Percentiles rank a stretch among this genome's conserved stretches.
Conservation (phyloP, 2,797 vertebrate genomes). For the Mycteria americana region DNA sequence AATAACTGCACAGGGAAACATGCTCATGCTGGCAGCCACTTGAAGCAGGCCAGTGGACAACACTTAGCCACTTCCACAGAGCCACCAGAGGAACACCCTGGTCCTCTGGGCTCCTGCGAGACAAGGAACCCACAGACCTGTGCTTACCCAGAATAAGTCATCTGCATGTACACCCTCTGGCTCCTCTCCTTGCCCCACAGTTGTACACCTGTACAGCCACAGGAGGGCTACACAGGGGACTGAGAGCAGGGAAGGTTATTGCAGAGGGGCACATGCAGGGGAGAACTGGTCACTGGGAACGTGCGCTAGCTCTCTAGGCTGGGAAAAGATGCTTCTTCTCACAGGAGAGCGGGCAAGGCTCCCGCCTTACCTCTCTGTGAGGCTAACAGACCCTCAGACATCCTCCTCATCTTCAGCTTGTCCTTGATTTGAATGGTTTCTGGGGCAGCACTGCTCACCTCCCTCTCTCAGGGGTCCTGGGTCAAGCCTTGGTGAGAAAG, state of each 20-base stretch:
- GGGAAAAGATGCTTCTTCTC: neutral
- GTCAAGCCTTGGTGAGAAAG: neutral
- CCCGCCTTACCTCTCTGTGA: conserved; percentile 35
- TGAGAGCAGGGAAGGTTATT: neutral
- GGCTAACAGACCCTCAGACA: conserved; percentile 34
- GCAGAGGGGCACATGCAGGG: neutral
- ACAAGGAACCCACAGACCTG: neutral
- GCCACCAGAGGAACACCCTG: neutral
- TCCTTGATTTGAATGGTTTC: conserved; percentile 65
- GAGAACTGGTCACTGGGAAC: neutral
- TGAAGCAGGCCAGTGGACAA: neutral
- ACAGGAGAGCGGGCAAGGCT: fast-evolving
- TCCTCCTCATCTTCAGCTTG: conserved; percentile 63
- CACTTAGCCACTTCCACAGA: neutral
- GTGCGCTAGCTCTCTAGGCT: neutral
- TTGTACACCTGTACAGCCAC: neutral
- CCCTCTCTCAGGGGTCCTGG: neutral
- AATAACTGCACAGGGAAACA: neutral
- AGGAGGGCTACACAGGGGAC: neutral
- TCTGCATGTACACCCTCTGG: neutral
- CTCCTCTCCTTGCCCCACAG: neutral
- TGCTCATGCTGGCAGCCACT: neutral
- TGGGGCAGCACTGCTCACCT: conserved; percentile 10
- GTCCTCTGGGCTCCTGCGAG: neutral
- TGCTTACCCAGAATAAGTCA: neutral